phyloP scores from a whole-genome alignment of 2,888 invertebrate species.

The Lithosia quadra region DNA sequence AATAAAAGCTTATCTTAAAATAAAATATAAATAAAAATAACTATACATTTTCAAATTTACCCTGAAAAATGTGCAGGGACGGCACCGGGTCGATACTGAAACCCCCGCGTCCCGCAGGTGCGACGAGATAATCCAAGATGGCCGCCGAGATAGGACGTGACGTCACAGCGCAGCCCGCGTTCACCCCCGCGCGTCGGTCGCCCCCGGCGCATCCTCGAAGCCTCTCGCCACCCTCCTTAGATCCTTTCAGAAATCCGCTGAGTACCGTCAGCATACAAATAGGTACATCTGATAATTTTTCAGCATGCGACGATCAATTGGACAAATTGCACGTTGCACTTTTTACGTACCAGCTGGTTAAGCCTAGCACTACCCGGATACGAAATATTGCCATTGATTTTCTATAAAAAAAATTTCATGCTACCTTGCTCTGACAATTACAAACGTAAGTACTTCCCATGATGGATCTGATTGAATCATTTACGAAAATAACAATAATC shows the following conservation, averaged over 20 bases:
- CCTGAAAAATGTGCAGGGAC: conserved; percentile 82
- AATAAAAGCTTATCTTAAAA: not conserved
- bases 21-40: conserved; percentile 29
- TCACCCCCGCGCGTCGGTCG: conserved; percentile 63
- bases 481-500: not conserved
- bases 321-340: no score
- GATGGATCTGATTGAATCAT: not conserved
- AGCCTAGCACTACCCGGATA: no score
- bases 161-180: conserved; percentile 81
- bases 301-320: no score
- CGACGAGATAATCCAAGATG: conserved; percentile 88
- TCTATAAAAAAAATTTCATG: not conserved
- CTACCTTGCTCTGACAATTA: no score
- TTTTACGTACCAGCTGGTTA: no score
- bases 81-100: conserved; percentile 80
- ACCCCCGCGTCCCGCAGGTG: conserved; percentile 82
- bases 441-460: not conserved
- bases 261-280: conserved; percentile 65
- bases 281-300: not conserved
- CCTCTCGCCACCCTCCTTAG: conserved; percentile 85
- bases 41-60: conserved; percentile 67
- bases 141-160: conserved; percentile 88
- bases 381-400: no score
- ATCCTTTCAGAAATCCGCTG: conserved; percentile 84
- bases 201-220: conserved; percentile 80